phyloP scores from a whole-genome alignment of 1,140 invertebrate species.

The Hylaeus anthracinus region DNA sequence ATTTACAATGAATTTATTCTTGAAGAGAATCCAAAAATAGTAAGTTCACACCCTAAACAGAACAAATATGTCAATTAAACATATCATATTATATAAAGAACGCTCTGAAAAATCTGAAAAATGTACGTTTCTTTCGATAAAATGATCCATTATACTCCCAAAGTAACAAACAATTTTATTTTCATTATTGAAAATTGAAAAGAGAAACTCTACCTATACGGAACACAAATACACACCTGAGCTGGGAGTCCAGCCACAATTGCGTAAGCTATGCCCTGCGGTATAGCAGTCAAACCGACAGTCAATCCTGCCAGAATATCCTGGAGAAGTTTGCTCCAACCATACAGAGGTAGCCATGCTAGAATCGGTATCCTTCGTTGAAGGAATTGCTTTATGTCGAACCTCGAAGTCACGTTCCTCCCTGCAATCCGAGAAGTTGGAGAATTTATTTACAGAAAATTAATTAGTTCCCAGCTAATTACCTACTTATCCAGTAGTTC shows the following conservation, averaged over 20 bases:
- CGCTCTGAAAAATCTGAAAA: too few species aligned
- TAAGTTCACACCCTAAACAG: too few species aligned
- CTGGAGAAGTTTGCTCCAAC: slow-evolving; percentile 77
- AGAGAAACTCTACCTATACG: too few species aligned
- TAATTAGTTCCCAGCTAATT: slow-evolving; percentile 5
- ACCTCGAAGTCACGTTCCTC: slow-evolving; percentile 39
- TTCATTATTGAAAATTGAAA: too few species aligned
- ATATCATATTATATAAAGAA: too few species aligned
- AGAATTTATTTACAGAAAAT: background rate
- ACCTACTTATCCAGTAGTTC: background rate
- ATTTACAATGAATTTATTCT: too few species aligned
- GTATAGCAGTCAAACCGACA: slow-evolving; percentile 86
- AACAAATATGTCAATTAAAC: too few species aligned
- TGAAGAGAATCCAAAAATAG: too few species aligned
- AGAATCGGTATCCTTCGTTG: slow-evolving; percentile 79
- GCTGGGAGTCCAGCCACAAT: slow-evolving; percentile 83
- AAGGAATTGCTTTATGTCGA: slow-evolving; percentile 65
- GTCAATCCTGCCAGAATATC: slow-evolving; percentile 84
- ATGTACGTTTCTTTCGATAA: too few species aligned
- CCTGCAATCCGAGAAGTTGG: slow-evolving; percentile 26
- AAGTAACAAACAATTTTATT: too few species aligned
- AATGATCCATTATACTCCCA: too few species aligned
- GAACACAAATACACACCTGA: slow-evolving; percentile 77
- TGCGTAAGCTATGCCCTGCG: slow-evolving; percentile 87
- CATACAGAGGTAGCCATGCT: slow-evolving; percentile 82